A percentile compares a stretch with the other conserved stretches of the same genome.
Conservation (phyloP, 1,140 invertebrate species). For the Choristoneura fumiferana region DNA sequence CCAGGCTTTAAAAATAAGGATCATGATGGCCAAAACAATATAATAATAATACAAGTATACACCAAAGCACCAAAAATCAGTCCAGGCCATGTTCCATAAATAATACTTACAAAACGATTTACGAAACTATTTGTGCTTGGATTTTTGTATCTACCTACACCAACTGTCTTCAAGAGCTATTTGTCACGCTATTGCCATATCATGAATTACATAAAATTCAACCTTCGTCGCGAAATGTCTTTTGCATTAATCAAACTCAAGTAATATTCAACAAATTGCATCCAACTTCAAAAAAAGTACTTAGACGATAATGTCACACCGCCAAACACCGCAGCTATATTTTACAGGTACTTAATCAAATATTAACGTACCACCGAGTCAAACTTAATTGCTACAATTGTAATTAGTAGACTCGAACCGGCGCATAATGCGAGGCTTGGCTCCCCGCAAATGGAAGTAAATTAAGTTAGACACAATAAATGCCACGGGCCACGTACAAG, state of each 20-base stretch:
- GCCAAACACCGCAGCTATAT: background rate
- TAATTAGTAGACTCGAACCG: conserved; percentile 15
- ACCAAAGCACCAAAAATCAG: too few relatives aligned
- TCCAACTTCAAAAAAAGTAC: background rate
- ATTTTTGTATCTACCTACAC: too few relatives aligned
- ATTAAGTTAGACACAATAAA: conserved; percentile 27
- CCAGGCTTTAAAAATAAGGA: too few relatives aligned
- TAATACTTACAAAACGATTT: too few relatives aligned
- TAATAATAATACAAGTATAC: too few relatives aligned
- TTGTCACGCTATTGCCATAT: too few relatives aligned
- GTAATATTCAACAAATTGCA: conserved; percentile 8
- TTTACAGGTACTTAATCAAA: conserved; percentile 14
- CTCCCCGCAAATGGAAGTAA: background rate
- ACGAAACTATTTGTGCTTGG: too few relatives aligned
- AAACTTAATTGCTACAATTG: conserved; percentile 17
- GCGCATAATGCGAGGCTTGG: background rate
- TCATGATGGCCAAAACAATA: too few relatives aligned
- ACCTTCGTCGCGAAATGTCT: background rate
- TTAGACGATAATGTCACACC: background rate
- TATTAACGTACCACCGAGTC: conserved; percentile 3
- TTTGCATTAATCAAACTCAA: background rate
- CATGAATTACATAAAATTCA: background rate
- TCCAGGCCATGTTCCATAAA: too few relatives aligned
- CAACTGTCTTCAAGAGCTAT: too few relatives aligned
- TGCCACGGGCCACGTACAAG: conserved; percentile 18